A percentile compares a stretch with the other conserved stretches of the same genome.
phyloP scores from a whole-genome alignment of 2,888 invertebrate species.

The Drosophila flavopinicola region DNA sequence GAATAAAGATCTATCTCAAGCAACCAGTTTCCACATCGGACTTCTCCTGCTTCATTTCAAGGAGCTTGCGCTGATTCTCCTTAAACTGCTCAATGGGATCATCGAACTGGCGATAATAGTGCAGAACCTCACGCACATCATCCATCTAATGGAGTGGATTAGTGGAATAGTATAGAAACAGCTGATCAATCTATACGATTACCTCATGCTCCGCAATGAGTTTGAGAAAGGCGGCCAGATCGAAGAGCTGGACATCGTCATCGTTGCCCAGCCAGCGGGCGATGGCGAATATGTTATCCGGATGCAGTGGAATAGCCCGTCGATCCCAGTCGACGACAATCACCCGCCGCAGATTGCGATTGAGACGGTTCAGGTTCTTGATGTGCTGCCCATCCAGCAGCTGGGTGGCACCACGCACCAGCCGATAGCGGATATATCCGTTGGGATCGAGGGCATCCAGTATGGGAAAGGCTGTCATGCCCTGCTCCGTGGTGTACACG shows the following conservation, averaged over 20 bases:
- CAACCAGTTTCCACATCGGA: not conserved
- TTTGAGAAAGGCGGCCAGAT: slow-evolving; percentile 95
- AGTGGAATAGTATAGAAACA: not conserved
- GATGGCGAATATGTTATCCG: slow-evolving; percentile 93
- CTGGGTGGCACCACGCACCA: slow-evolving; percentile 97
- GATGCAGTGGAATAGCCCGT: slow-evolving; percentile 93
- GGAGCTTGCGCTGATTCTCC: slow-evolving; percentile 92
- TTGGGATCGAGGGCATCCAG: slow-evolving; percentile 97
- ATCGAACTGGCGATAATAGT: slow-evolving; percentile 96
- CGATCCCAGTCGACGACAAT: slow-evolving; percentile 98
- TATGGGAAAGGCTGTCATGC: slow-evolving; percentile 97
- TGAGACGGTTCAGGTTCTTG: slow-evolving; percentile 93
- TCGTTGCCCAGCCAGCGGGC: slow-evolving; percentile 97
- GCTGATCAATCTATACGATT: not conserved
- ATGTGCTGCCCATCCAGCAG: slow-evolving; percentile 97
- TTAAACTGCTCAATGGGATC: slow-evolving; percentile 96
- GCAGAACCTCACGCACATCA: slow-evolving; percentile 96
- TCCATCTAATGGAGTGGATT: slow-evolving; percentile 87
- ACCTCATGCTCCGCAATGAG: slow-evolving; percentile 91
- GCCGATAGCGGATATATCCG: slow-evolving; percentile 93
- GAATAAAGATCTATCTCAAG: not conserved
- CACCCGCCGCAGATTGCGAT: slow-evolving; percentile 93
- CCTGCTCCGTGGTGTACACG: slow-evolving; percentile 97
- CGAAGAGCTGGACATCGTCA: slow-evolving; percentile 94
- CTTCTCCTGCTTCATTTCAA: slow-evolving; percentile 88